Evolutionary conservation across 1,140 invertebrate genomes (phyloP).

Genomic region (Hypsibius dujardini): DNA sequence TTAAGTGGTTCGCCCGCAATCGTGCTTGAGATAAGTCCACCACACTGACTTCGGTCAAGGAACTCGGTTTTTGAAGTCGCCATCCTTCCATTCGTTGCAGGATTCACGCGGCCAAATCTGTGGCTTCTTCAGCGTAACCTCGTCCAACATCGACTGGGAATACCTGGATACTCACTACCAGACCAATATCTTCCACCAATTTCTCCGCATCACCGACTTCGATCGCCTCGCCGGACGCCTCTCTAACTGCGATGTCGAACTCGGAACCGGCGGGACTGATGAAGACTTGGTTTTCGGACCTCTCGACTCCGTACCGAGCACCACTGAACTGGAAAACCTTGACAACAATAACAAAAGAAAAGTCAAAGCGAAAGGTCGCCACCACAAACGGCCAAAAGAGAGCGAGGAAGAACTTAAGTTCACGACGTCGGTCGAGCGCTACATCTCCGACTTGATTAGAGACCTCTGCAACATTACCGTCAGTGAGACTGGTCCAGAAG

Average conservation of each 20-base stretch:
- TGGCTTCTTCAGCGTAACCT: slow-evolving; percentile 7
- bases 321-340: too few relatives aligned
- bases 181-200: slow-evolving; percentile 10
- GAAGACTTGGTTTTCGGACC: background rate
- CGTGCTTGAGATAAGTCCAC: too few relatives aligned
- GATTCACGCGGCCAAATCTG: background rate
- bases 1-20: too few relatives aligned
- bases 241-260: background rate
- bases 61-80: background rate
- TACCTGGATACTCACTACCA: background rate
- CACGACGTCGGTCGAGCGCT: too few relatives aligned
- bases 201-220: background rate
- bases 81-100: background rate
- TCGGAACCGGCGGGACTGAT: background rate
- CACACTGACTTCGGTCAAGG: too few relatives aligned
- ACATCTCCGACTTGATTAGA: too few relatives aligned
- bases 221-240: background rate
- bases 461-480: too few relatives aligned
- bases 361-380: too few relatives aligned
- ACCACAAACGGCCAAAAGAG: too few relatives aligned
- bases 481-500: too few relatives aligned
- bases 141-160: slow-evolving; percentile 1
- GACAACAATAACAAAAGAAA: too few relatives aligned
- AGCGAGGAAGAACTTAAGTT: too few relatives aligned
- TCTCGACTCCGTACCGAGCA: background rate